These are phyloP conservation scores for Mormyrus proboscirostris DNA, from an alignment of 2,797 vertebrate genomes.

Conservation along the genomic window DNA sequence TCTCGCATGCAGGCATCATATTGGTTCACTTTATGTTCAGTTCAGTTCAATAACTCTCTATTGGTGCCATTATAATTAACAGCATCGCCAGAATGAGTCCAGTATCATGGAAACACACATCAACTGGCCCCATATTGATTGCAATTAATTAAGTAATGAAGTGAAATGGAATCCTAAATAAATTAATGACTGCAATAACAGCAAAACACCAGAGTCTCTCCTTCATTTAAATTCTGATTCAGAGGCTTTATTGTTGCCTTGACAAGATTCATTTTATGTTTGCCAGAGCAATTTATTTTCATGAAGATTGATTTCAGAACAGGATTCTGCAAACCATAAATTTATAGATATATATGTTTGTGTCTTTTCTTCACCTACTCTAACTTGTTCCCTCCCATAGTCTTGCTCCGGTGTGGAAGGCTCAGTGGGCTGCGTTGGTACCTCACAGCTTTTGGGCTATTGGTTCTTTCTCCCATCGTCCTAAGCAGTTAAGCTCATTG, in stretches of 20 bases:
- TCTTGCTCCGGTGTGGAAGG: background rate
- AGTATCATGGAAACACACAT: background rate
- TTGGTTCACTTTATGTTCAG: background rate
- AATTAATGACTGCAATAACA: constrained; percentile 10
- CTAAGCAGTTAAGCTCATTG: background rate
- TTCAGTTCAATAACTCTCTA: background rate
- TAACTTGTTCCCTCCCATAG: background rate
- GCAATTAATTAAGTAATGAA: constrained; percentile 11
- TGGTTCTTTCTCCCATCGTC: background rate
- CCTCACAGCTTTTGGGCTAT: background rate
- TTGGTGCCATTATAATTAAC: background rate
- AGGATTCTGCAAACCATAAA: background rate
- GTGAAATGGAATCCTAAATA: background rate
- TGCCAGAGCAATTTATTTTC: constrained; percentile 3
- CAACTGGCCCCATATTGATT: background rate
- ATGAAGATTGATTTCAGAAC: background rate
- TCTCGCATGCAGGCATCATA: background rate
- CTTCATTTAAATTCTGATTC: background rate
- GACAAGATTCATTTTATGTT: background rate
- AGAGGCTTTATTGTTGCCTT: background rate
- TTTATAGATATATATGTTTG: background rate
- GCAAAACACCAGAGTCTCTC: background rate
- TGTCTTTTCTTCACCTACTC: background rate
- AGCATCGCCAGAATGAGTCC: background rate
- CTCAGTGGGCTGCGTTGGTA: background rate